These are phyloP conservation scores for Ichneumon xanthorius DNA, from an alignment of 2,888 invertebrate genomes.

Conservation along the genomic window DNA sequence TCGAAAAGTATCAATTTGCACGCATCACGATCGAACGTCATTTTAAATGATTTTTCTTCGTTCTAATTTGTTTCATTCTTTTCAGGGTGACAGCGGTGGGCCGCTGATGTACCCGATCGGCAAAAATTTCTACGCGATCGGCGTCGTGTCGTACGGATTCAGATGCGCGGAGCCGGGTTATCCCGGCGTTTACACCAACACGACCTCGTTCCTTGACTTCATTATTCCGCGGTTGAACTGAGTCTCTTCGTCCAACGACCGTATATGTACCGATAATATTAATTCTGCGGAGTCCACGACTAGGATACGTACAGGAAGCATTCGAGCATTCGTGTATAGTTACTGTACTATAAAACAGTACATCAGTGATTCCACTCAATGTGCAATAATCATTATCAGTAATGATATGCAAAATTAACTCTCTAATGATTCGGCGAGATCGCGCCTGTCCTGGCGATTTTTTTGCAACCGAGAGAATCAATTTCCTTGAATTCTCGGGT, in stretches of 20 bases:
- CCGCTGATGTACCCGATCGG: conserved; percentile 89
- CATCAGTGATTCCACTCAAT: too few species aligned
- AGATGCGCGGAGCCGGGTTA: conserved; percentile 87
- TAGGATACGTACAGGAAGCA: too few species aligned
- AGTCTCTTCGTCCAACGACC: conserved; percentile 1
- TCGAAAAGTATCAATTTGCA: background rate
- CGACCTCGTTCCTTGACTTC: conserved; percentile 86
- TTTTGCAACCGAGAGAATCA: too few species aligned
- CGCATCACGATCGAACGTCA: background rate
- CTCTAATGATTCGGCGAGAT: too few species aligned
- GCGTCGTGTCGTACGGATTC: conserved; percentile 89
- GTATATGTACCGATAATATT: too few species aligned
- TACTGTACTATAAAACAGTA: too few species aligned
- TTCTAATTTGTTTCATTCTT: conserved; percentile 46
- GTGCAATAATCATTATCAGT: too few species aligned
- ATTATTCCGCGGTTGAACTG: conserved; percentile 64
- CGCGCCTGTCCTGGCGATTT: too few species aligned
- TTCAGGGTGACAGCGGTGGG: conserved; percentile 91
- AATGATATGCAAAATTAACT: too few species aligned
- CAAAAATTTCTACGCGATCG: conserved; percentile 86
- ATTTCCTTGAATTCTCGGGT: too few species aligned
- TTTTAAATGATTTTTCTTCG: background rate
- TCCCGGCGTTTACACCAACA: conserved; percentile 91
- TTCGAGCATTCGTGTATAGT: too few species aligned
- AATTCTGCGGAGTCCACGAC: too few species aligned